A percentile compares a stretch with the other conserved stretches of the same genome.
phyloP scores from a whole-genome alignment of 2,113 vertebrate species.

The Ursus arctos region DNA sequence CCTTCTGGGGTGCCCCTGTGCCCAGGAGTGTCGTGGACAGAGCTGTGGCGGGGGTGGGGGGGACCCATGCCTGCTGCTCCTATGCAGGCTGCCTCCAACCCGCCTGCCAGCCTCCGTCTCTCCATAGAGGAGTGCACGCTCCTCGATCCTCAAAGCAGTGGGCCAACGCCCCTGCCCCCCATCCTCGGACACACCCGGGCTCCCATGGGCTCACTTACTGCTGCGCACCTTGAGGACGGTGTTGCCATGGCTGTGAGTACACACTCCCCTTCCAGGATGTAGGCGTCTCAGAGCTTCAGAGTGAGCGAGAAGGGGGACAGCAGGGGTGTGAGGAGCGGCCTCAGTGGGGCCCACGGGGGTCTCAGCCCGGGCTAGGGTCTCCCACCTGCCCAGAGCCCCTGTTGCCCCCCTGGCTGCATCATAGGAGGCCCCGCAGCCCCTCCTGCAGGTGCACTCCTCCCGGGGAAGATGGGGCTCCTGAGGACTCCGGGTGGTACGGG shows the following conservation, averaged over 20 bases:
- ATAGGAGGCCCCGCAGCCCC: background rate
- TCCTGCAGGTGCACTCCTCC: too few species aligned
- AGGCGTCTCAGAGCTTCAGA: slow-evolving; percentile 94
- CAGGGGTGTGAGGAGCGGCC: accelerated
- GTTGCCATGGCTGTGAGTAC: slow-evolving; percentile 91
- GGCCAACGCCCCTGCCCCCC: accelerated
- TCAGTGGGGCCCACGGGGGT: too few species aligned
- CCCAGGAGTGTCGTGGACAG: accelerated
- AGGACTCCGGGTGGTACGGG: accelerated
- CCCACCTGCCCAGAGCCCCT: too few species aligned
- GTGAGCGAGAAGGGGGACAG: slow-evolving; percentile 91
- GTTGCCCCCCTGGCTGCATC: too few species aligned
- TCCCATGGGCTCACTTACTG: slow-evolving; percentile 88
- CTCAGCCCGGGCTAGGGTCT: too few species aligned
- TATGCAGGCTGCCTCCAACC: accelerated
- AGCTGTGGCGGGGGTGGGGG: accelerated
- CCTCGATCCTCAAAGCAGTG: too few species aligned
- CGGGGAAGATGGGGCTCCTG: too few species aligned
- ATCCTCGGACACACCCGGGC: background rate
- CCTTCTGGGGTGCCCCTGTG: background rate
- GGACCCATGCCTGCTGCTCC: background rate
- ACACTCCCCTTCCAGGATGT: slow-evolving; percentile 93
- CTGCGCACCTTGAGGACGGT: slow-evolving; percentile 93
- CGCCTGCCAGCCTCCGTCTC: background rate
- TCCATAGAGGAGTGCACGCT: background rate